phyloP scores from a whole-genome alignment of 1,140 invertebrate species.

The Formica selysi region DNA sequence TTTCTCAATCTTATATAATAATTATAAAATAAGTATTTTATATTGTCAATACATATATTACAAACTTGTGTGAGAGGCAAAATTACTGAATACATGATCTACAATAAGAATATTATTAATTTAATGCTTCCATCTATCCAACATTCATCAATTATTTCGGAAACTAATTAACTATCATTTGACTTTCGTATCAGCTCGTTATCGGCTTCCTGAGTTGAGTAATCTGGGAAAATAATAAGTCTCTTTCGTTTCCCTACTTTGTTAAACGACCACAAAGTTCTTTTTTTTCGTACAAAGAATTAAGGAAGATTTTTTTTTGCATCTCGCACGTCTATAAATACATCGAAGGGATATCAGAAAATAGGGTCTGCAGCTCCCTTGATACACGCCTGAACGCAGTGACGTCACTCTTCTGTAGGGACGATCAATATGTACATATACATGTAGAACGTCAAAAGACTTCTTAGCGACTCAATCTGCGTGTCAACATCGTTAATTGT shows the following conservation, averaged over 20 bases:
- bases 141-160: not conserved
- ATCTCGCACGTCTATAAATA: conserved; percentile 8
- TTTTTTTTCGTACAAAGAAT: not conserved
- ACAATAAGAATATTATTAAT: not conserved
- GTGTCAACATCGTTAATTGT: conserved; percentile 15
- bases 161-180: conserved; percentile 11
- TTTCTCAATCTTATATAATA: not conserved
- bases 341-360: not conserved
- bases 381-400: conserved; percentile 68
- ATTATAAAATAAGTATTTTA: not conserved
- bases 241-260: not conserved
- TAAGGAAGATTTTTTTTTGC: not conserved
- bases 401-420: conserved; percentile 82
- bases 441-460: conserved; percentile 76
- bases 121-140: not conserved
- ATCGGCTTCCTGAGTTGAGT: not conserved
- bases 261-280: not conserved
- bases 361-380: conserved; percentile 24
- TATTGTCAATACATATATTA: not conserved
- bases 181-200: not conserved
- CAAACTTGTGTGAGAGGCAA: not conserved
- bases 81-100: not conserved
- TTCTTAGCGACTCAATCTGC: conserved; percentile 53
- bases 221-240: not conserved
- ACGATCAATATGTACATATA: conserved; percentile 82